A percentile compares a stretch with the other conserved stretches of the same genome.
These are phyloP conservation scores for Phthorimaea operculella DNA, from an alignment of 1,140 invertebrate species.

Conservation along the genomic window DNA sequence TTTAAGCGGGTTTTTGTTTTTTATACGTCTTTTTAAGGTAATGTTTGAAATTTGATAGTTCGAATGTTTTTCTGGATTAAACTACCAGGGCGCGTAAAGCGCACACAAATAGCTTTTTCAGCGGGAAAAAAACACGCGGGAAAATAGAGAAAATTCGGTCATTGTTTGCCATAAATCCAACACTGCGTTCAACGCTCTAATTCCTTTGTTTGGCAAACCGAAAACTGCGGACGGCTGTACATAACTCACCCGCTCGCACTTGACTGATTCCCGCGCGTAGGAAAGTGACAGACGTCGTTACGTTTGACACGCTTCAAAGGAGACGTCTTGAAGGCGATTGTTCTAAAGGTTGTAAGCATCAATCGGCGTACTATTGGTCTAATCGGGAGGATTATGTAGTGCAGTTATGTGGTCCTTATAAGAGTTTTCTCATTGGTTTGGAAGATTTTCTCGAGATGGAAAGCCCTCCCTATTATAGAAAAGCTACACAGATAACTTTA, in stretches of 20 bases:
- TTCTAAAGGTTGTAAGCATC: neutral
- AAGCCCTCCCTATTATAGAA: neutral
- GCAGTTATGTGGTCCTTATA: constrained; percentile 10
- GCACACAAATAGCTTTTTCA: neutral
- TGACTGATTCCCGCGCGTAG: constrained; percentile 34
- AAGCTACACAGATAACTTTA: too few relatives aligned
- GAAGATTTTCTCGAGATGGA: neutral
- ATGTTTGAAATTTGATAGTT: too few relatives aligned
- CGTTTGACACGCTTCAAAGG: constrained; percentile 20
- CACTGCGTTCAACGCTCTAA: constrained; percentile 39
- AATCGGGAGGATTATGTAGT: neutral
- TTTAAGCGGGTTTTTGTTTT: too few relatives aligned
- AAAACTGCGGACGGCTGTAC: constrained; percentile 35
- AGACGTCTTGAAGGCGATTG: constrained; percentile 23
- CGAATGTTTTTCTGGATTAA: too few relatives aligned
- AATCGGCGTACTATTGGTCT: neutral
- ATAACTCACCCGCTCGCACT: constrained; percentile 53
- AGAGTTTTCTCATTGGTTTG: constrained; percentile 13
- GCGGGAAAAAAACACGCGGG: constrained; percentile 14
- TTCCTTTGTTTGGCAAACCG: constrained; percentile 56
- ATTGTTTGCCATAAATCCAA: constrained; percentile 42
- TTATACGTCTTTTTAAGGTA: too few relatives aligned
- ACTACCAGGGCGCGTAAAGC: neutral
- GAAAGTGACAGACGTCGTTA: constrained; percentile 33
- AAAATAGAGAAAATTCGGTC: constrained; percentile 44